phyloP scores from a whole-genome alignment of 2,888 invertebrate species.

The Rhagonycha lutea region DNA sequence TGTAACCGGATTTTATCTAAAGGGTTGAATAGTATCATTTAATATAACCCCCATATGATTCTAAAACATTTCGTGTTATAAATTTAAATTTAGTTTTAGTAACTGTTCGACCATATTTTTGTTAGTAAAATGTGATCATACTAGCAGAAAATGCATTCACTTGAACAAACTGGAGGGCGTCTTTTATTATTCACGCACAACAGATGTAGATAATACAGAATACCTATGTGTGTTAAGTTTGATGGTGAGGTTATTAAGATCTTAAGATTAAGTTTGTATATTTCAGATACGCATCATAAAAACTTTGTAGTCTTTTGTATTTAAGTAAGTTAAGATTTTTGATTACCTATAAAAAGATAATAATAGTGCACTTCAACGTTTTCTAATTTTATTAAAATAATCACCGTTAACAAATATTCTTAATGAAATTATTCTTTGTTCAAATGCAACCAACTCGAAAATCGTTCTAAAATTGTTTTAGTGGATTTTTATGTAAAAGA shows the following conservation, averaged over 20 bases:
- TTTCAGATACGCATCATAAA: conserved; percentile 8
- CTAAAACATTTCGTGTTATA: neutral
- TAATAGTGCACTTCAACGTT: neutral
- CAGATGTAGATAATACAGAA: conserved; percentile 23
- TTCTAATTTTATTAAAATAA: neutral
- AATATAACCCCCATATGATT: neutral
- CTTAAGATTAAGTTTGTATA: conserved; percentile 8
- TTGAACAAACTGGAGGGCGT: conserved; percentile 14
- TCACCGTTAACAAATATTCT: neutral
- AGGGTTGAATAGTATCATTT: neutral
- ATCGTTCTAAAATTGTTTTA: neutral
- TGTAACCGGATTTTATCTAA: neutral
- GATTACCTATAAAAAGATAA: neutral
- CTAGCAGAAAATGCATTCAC: conserved; percentile 23
- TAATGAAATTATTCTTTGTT: neutral
- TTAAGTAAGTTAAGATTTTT: conserved; percentile 10
- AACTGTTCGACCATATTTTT: neutral
- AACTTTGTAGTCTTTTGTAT: neutral
- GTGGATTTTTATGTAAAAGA: neutral
- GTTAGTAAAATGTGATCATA: conserved; percentile 14
- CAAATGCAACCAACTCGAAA: neutral
- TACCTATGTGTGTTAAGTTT: conserved; percentile 22
- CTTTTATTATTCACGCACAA: conserved; percentile 24
- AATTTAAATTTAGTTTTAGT: neutral
- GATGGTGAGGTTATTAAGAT: conserved; percentile 19